phyloP scores from a whole-genome alignment of 2,888 invertebrate species.

The Hofmannophila pseudospretella region DNA sequence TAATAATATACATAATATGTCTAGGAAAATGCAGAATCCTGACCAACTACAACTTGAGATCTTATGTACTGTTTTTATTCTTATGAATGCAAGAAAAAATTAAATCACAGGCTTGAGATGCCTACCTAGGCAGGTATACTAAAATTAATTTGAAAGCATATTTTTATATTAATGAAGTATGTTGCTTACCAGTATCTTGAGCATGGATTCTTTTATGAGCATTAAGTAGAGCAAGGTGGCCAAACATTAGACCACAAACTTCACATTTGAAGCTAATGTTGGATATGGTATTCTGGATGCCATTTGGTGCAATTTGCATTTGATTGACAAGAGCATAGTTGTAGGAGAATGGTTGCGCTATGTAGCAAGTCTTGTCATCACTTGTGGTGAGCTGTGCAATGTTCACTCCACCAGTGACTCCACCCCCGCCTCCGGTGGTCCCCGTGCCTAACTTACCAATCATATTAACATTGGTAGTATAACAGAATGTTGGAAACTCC shows the following conservation, averaged over 20 bases:
- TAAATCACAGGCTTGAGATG: too few species aligned
- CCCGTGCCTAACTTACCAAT: constrained; percentile 79
- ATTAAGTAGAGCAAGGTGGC: constrained; percentile 88
- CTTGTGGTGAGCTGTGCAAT: constrained; percentile 81
- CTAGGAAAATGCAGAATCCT: too few species aligned
- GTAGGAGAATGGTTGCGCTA: constrained; percentile 85
- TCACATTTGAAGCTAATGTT: constrained; percentile 94
- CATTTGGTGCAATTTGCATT: constrained; percentile 86
- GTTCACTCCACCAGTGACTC: constrained; percentile 76
- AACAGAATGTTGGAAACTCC: constrained; percentile 85
- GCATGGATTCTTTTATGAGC: constrained; percentile 91
- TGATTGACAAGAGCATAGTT: constrained; percentile 92
- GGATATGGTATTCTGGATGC: constrained; percentile 83
- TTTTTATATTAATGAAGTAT: neutral
- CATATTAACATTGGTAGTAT: constrained; percentile 83
- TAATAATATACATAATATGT: too few species aligned
- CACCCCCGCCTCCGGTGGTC: constrained; percentile 55
- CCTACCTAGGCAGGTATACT: too few species aligned
- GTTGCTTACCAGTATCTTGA: constrained; percentile 70
- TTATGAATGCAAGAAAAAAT: too few species aligned
- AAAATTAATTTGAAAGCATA: too few species aligned
- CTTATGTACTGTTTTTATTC: too few species aligned
- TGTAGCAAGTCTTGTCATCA: constrained; percentile 85
- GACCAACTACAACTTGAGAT: too few species aligned
- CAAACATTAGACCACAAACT: constrained; percentile 91